phyloP scores from a whole-genome alignment of 2,113 vertebrate genomes.

The Solea senegalensis region DNA sequence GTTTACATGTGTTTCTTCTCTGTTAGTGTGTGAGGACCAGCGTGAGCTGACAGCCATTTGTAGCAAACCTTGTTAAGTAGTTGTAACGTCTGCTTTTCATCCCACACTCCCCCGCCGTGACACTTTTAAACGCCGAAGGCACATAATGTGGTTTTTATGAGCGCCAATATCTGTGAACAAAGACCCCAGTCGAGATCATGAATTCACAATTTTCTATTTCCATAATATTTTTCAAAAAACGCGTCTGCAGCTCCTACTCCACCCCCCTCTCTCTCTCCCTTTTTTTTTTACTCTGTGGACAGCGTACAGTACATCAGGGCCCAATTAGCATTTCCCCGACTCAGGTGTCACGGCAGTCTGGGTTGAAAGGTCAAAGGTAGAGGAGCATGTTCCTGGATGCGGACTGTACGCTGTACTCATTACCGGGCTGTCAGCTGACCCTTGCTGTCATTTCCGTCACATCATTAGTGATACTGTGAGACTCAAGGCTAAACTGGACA shows the following conservation, averaged over 20 bases:
- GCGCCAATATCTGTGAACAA: conserved; percentile 4
- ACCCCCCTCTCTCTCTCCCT: neutral
- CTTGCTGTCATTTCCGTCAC: conserved; percentile 62
- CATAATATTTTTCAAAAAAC: conserved; percentile 15
- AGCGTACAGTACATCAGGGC: conserved; percentile 37
- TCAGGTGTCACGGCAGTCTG: conserved; percentile 38
- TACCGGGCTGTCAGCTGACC: conserved; percentile 69
- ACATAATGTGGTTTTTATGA: neutral
- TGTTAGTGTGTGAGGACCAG: neutral
- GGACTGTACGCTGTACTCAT: conserved; percentile 66
- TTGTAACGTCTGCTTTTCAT: conserved; percentile 21
- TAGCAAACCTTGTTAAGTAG: conserved; percentile 29
- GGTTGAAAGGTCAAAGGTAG: conserved; percentile 62
- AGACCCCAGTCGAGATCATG: neutral
- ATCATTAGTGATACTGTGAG: conserved; percentile 58
- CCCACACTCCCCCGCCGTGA: conserved; percentile 10
- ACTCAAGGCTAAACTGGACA: conserved; percentile 32
- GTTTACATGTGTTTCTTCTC: neutral
- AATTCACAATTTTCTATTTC: conserved; percentile 9
- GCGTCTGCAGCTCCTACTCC: neutral
- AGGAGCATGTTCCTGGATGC: conserved; percentile 55
- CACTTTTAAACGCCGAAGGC: neutral
- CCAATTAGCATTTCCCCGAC: conserved; percentile 62
- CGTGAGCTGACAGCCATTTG: conserved; percentile 26
- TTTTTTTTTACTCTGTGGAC: conserved; percentile 37